phyloP scores from a whole-genome alignment of 2,797 vertebrate species.

The Dryobates pubescens region DNA sequence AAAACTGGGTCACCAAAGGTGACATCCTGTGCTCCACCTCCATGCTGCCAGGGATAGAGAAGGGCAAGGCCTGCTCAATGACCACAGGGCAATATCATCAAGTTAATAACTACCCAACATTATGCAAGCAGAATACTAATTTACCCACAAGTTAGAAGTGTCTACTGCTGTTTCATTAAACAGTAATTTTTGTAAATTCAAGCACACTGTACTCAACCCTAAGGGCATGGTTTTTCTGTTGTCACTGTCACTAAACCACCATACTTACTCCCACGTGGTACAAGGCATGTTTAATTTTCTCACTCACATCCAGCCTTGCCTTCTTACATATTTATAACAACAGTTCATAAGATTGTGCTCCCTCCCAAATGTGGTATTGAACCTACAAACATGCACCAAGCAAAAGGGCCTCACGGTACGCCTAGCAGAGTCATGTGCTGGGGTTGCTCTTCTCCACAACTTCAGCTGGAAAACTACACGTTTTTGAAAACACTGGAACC shows the following conservation, averaged over 20 bases:
- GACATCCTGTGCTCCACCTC: not conserved
- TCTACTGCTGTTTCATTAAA: slow-evolving; percentile 54
- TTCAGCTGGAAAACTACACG: not conserved
- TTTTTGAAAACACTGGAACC: not conserved
- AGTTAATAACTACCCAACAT: not conserved
- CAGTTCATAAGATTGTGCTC: not conserved
- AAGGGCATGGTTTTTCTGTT: not conserved
- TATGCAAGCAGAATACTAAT: slow-evolving; percentile 3
- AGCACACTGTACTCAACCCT: slow-evolving; percentile 25
- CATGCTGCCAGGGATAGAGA: not conserved
- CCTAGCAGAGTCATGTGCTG: not conserved
- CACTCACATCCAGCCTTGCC: not conserved
- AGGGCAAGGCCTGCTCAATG: not conserved
- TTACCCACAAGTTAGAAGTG: slow-evolving; percentile 42
- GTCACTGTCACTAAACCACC: not conserved
- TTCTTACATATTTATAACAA: not conserved
- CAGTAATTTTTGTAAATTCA: slow-evolving; percentile 33
- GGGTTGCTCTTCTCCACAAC: not conserved
- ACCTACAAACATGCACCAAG: not conserved
- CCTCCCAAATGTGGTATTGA: not conserved
- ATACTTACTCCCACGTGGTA: not conserved
- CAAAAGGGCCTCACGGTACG: not conserved
- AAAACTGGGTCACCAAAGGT: not conserved
- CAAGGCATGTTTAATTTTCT: not conserved
- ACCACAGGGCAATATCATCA: not conserved